phyloP scores from a whole-genome alignment of 1,140 invertebrate genomes.

The Hylaeus anthracinus region DNA sequence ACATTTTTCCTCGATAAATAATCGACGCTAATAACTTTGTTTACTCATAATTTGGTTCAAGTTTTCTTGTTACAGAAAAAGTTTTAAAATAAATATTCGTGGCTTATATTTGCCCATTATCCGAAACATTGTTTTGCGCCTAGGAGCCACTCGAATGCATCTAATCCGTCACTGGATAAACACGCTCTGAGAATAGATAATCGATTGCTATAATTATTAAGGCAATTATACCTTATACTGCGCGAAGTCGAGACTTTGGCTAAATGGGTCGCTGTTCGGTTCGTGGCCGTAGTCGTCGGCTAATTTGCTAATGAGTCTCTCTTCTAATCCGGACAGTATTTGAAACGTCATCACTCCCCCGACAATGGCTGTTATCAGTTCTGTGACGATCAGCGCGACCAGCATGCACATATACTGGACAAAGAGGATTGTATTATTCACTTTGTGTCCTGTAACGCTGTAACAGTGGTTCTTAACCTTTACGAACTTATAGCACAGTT shows the following conservation, averaged over 20 bases:
- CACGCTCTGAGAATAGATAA: background rate
- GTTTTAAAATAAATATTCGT: too few species aligned
- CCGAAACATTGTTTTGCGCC: too few species aligned
- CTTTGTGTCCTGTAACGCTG: too few species aligned
- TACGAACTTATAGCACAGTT: too few species aligned
- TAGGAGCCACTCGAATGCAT: too few species aligned
- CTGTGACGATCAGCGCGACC: conserved; percentile 77
- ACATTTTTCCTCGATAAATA: too few species aligned
- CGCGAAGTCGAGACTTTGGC: conserved; percentile 80
- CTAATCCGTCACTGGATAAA: background rate
- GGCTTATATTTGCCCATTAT: too few species aligned
- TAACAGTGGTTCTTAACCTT: too few species aligned
- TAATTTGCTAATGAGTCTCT: conserved; percentile 75
- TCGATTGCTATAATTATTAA: conserved; percentile 6
- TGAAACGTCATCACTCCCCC: conserved; percentile 74
- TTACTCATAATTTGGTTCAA: too few species aligned
- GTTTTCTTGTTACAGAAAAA: too few species aligned
- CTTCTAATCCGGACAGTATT: conserved; percentile 76
- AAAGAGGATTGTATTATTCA: conserved; percentile 12
- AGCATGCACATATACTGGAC: conserved; percentile 81
- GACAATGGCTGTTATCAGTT: conserved; percentile 69
- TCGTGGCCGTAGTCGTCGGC: conserved; percentile 77
- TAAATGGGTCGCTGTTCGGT: conserved; percentile 75
- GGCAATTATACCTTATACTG: conserved; percentile 78
- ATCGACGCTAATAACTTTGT: too few species aligned